A percentile compares a stretch with the other conserved stretches of the same genome.
Conservation (phyloP, 2,797 vertebrate genomes). For the Pantherophis alleghaniensis region DNA sequence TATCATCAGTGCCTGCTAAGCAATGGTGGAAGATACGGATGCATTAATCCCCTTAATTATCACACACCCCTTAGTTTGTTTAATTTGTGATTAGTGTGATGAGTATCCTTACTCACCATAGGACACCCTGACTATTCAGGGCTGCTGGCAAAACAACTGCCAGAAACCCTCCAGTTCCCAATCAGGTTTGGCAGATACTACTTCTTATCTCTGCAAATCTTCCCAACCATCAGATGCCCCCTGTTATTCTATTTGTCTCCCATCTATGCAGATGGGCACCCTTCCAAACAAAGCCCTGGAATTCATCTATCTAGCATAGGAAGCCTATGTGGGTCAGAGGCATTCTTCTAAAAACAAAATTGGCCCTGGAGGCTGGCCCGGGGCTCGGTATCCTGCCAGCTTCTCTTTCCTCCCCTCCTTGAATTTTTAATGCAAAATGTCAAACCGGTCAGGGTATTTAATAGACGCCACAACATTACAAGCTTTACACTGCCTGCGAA, state of each 20-base stretch:
- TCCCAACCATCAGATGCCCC: background rate
- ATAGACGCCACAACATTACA: background rate
- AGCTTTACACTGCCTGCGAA: background rate
- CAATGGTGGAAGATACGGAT: background rate
- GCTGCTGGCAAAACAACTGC: background rate
- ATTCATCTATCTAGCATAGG: background rate
- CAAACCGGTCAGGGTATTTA: background rate
- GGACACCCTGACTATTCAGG: background rate
- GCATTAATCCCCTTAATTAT: background rate
- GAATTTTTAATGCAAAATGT: background rate
- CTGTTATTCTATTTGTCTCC: background rate
- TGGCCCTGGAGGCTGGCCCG: background rate
- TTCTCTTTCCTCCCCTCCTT: background rate
- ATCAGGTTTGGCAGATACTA: background rate
- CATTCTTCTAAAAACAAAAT: background rate
- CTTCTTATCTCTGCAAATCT: background rate
- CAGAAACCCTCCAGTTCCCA: background rate
- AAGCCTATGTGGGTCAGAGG: background rate
- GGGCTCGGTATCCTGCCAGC: background rate
- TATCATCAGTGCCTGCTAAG: background rate
- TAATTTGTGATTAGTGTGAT: background rate
- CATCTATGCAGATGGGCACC: background rate
- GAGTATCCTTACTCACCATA: background rate
- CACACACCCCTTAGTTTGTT: background rate
- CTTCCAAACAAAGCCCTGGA: background rate